A percentile compares a stretch with the other conserved stretches of the same genome.
Evolutionary conservation across 2,113 vertebrate genomes (phyloP).

Genomic region (Dipodomys spectabilis): DNA sequence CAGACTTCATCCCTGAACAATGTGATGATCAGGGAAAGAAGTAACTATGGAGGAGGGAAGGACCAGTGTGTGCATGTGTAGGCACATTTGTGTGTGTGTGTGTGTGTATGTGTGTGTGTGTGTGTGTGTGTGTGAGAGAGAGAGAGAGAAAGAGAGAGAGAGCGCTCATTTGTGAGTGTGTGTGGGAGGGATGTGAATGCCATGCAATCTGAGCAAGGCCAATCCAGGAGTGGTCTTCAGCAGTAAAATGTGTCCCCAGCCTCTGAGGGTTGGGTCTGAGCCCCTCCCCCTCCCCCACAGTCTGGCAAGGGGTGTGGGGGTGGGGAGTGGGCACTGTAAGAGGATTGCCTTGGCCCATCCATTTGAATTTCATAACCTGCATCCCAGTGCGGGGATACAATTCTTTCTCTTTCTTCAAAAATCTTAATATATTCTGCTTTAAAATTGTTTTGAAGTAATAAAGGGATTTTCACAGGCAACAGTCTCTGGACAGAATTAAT

Average conservation of each 20-base stretch:
- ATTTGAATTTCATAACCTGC: constrained; percentile 85
- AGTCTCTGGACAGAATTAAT: constrained; percentile 78
- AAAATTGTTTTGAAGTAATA: constrained; percentile 86
- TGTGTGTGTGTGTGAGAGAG: neutral
- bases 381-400: constrained; percentile 71
- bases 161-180: neutral
- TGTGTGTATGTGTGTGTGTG: neutral
- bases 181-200: neutral
- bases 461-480: constrained; percentile 81
- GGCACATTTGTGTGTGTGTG: neutral
- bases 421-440: constrained; percentile 80
- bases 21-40: neutral
- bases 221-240: neutral
- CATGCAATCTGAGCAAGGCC: neutral
- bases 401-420: constrained; percentile 84
- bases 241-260: neutral
- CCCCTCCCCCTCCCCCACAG: neutral
- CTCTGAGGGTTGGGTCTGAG: neutral
- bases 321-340: constrained; percentile 33
- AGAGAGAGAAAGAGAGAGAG: no score
- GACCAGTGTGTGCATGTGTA: fast-evolving
- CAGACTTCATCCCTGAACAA: neutral
- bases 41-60: neutral
- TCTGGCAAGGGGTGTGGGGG: neutral
- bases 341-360: constrained; percentile 84